These are phyloP conservation scores for Formica selysi DNA, from an alignment of 1,140 invertebrate genomes.

Conservation along the genomic window DNA sequence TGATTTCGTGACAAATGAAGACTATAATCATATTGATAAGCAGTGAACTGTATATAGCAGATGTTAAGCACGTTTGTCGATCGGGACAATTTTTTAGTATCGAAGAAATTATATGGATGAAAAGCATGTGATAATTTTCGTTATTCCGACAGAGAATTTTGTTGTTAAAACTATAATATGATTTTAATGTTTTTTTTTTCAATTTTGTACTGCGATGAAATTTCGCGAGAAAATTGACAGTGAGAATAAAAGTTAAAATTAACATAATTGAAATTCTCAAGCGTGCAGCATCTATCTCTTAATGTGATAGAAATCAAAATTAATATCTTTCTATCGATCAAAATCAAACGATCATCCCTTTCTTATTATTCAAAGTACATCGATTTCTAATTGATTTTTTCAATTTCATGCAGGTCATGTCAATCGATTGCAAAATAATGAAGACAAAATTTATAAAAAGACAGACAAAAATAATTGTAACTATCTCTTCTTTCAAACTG, in stretches of 20 bases:
- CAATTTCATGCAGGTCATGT: not conserved
- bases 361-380: not conserved
- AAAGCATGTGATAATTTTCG: constrained; percentile 13
- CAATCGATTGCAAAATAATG: not conserved
- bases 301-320: not conserved
- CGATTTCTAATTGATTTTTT: not conserved
- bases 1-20: not conserved
- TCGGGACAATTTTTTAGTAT: not conserved
- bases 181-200: constrained; percentile 11
- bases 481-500: constrained; percentile 6
- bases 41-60: constrained; percentile 12
- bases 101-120: not conserved
- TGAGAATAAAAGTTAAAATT: not conserved
- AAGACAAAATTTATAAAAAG: not conserved
- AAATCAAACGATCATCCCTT: not conserved
- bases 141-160: not conserved
- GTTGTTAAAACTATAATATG: not conserved
- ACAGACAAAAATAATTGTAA: not conserved
- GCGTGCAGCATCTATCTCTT: not conserved
- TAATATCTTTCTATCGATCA: not conserved
- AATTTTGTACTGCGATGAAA: not conserved
- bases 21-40: not conserved
- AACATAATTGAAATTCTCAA: not conserved
- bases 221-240: not conserved
- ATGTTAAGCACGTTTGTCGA: not conserved